Conservation (phyloP, 2,888 invertebrate species). For the Xanthia togata region DNA sequence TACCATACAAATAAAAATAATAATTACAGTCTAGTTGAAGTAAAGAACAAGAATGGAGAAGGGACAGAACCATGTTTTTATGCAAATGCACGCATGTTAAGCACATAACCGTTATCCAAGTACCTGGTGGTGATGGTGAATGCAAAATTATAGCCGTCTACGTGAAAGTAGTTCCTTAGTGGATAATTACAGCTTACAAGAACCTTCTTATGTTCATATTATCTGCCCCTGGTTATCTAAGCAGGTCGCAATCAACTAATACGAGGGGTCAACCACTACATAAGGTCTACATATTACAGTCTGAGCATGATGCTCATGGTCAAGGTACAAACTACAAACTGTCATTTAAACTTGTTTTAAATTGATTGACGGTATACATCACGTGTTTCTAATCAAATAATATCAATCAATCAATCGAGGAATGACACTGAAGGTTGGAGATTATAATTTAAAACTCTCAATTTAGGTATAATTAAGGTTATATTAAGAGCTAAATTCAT, state of each 20-base stretch:
- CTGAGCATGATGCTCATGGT: conserved; percentile 14
- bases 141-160: background rate
- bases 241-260: background rate
- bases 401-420: conserved; percentile 21
- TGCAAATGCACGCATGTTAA: too few species aligned
- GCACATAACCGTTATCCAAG: background rate
- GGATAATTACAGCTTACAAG: background rate
- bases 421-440: conserved; percentile 27
- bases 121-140: background rate
- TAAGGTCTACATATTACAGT: background rate
- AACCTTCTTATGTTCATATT: background rate
- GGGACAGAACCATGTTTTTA: background rate
- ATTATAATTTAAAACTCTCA: background rate
- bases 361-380: conserved; percentile 27
- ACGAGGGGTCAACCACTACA: conserved; percentile 23
- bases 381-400: conserved; percentile 20
- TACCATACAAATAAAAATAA: background rate
- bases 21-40: background rate
- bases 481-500: background rate
- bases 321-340: conserved; percentile 19
- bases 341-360: conserved; percentile 1
- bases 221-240: background rate
- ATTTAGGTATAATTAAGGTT: conserved; percentile 1
- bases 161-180: background rate
- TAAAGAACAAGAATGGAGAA: background rate